Evolutionary conservation across 2,113 vertebrate species (phyloP), one percentile per base, ranked within the genome.

Genomic region (human): DNA sequence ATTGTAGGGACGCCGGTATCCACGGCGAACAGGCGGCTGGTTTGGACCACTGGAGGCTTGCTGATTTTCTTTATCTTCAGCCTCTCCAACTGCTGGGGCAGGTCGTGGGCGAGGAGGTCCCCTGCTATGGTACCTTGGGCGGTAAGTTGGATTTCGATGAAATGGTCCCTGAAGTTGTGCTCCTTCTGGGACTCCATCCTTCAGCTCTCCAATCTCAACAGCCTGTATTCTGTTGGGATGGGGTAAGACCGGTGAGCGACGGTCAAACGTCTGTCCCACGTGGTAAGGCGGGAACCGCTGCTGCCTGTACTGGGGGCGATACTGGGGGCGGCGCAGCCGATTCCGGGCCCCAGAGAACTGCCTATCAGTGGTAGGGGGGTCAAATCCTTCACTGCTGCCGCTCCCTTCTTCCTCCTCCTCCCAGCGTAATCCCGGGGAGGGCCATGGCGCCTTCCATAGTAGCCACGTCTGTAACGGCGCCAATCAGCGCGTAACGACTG

Each of bases 31-130:
- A 0, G 98, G 97, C 86, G 98, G 98, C 97, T 98, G 99, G 93
- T 98, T 96, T 52, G 98, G 97, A 38, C 98, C 97, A 2, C 0
- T 97, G 87, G 98, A 97, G 6, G 98, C 99, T 8, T 98, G 98
- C 10, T 99, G 98, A 52, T 99, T 99, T 97, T 99, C 99, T 43
- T 99, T 99, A 88, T 99, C 99, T 32, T 99, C 99, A 64, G 98
- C 96, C 95, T 99, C 98, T 55, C 98, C 98, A 0, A 98, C 75
- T 8, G 61, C 97, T 0, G 98, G 98, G 66, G 89, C 87, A 64
- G 98, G 98, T 48, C 98, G 98, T 8, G 99, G 98, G 90, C 98
- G 98, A 1, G 98, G 90, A 45, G 98, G 98, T 7, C 98, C 98
- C 96, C 99, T 99, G n/a, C 99, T 98, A 84, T 98, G 99, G 91